Percentiles rank a stretch among this genome's conserved stretches.
Conservation (phyloP, 2,888 invertebrate species). For the Scaptomyza reducta region DNA sequence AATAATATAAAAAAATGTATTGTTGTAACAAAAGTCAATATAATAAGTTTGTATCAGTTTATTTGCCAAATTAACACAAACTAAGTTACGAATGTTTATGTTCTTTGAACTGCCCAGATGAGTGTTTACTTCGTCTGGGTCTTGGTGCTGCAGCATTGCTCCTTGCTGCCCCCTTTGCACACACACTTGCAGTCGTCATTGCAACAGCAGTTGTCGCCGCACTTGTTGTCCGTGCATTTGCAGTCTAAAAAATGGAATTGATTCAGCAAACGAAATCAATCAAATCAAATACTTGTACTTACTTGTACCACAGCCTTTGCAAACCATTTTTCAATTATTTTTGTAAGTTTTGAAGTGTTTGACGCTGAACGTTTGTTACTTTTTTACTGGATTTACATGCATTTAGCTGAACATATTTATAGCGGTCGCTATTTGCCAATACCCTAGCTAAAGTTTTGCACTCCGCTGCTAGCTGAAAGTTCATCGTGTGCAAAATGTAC, state of each 20-base stretch:
- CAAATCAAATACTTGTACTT: constrained; percentile 40
- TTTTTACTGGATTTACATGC: constrained; percentile 14
- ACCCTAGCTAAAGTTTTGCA: constrained; percentile 43
- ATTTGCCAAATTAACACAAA: not conserved
- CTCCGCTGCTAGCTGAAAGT: constrained; percentile 16
- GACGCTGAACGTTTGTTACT: not conserved
- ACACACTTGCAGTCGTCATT: constrained; percentile 68
- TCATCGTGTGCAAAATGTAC: constrained; percentile 70
- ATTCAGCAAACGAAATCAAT: not conserved
- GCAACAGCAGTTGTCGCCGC: constrained; percentile 73
- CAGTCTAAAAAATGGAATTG: constrained; percentile 49
- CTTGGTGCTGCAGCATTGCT: constrained; percentile 67
- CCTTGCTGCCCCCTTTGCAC: constrained; percentile 70
- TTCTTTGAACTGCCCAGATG: not conserved
- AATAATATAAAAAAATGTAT: not conserved
- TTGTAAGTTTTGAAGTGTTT: constrained; percentile 12
- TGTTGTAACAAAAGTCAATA: not conserved
- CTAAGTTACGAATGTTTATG: not conserved
- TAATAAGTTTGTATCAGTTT: not conserved
- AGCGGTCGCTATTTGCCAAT: constrained; percentile 13
- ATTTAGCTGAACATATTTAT: constrained; percentile 51
- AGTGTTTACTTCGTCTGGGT: constrained; percentile 34
- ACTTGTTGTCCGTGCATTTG: constrained; percentile 64
- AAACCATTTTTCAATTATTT: constrained; percentile 56
- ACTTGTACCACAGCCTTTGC: constrained; percentile 72